Evolutionary conservation across 2,888 invertebrate genomes (phyloP), one percentile per base, ranked within the genome.

Genomic region (Drosophila bunnanda): DNA sequence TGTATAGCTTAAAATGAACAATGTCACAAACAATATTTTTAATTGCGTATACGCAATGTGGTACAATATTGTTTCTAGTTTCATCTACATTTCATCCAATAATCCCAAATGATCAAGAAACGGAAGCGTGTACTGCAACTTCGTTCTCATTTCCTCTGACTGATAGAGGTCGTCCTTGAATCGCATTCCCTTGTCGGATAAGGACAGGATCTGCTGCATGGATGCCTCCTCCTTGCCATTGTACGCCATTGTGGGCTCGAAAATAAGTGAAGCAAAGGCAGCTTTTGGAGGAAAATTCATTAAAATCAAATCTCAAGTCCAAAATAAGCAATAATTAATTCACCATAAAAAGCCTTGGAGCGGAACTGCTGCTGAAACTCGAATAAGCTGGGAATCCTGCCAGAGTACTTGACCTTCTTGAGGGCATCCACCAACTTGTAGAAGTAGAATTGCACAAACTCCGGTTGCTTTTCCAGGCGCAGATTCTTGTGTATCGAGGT

Each of bases 71-170:
- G n/a, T n/a, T n/a, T n/a, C n/a, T n/a, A n/a, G 2, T 36, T 15
- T 36, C 8, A 2, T 43, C 13, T 44, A 44, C 44, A 44, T 28
- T 28, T 44, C 44, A 44, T 44, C 25, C 28, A 44, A 9, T 5
- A 44, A 25, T 0, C 92, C 92, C 58, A 68, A 82, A 4, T 77
- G 78, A 73, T 92, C 91, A n/a, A 91, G 91, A 7, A 86, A 60
- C 0, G 92, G 92, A 28, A 92, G 64, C 0, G 91, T 55, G 8
- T 65, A 72, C 15, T 71, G 87, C 0, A 92, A 53, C 65, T 91
- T 91, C 7, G 77, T 78, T 48, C 89, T 88, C 0, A 91, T 78
- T 30, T 75, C 71, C 13, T 86, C 79, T 54, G 88, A 89, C 32
- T 75, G 81, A 53, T 77, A 92, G 4, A 91, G 28, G 4, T 70